Evolutionary conservation across 1,140 invertebrate genomes (phyloP), one percentile per base, ranked within the genome.

Genomic region (Penaeus chinensis): DNA sequence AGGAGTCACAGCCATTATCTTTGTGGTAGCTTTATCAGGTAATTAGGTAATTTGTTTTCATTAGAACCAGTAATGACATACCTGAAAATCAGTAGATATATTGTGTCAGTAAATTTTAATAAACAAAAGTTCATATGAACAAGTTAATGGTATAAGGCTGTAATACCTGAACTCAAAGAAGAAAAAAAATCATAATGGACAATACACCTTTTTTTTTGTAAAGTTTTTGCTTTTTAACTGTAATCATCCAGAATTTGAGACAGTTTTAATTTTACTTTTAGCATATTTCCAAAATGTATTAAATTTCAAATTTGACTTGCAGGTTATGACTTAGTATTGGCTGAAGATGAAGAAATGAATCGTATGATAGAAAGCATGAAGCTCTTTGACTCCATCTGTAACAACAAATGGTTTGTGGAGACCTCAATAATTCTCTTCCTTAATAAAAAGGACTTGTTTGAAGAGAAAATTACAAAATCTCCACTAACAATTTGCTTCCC

Each of bases 321-420:
- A 94, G 96, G 95, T 54, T 96, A 96, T 90, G 95, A 96, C 91
- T 92, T 96, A 89, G 95, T 96, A 47, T 90, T 95, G 65, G 94
- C 94, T 32, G 95, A 95, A 92, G 95, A 95, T 91, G 94, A 95
- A 91, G 94, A 95, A 92, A 95, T 95, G 93, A 96, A 96, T 92
- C 93, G 95, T 79, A 96, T 96, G 95, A 96, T 98, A 91, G 98
- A 99, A 92, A 98, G 96, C 76, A 95, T 99, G 93, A 98, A 98
- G 92, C 93, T 99, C 60, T 99, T 99, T 93, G 98, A 99, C 93
- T 97, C 96, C 5, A 99, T 99, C 91, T 99, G 98, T 92, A 99
- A 99, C 93, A 98, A 98, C 92, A 99, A 99, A 93, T 99, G 98
- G 98, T 99, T 99, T 92, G 96, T 97, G 81, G 97, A 99, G 91